Evolutionary conservation across 2,888 invertebrate species (phyloP), one percentile per base, ranked within the genome.

Genomic region (Aporophyla nigra): DNA sequence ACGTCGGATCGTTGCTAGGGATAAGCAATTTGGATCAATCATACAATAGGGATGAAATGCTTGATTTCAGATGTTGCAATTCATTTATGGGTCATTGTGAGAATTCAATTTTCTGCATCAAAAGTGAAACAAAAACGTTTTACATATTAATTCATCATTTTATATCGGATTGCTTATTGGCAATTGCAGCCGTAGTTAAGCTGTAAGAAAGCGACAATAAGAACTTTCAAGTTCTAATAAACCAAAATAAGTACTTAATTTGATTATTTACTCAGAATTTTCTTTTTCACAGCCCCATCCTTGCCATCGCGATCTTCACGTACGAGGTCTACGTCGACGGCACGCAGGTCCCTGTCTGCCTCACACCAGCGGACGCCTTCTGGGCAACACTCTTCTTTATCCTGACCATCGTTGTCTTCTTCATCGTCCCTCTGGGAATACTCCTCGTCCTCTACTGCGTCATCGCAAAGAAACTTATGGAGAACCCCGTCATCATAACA

Each of bases 391-490:
- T 98, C 68, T 99, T 98, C 97, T 98, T 99, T 96, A 97, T 98
- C 86, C 97, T 97, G 84, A 98, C 98, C 90, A 98, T 98, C 88
- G 97, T 98, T 0, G 89, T 98, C 74, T 99, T 99, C 97, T 99
- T 99, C 97, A 97, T 98, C 88, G 93, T 99, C 62, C 99, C 99
- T 0, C 97, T 99, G 70, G 97, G 98, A 81, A 98, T 99, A 59
- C 97, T 99, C 27, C 97, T 99, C 33, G 97, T 98, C 46, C 96
- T 99, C 49, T 99, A 99, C 96, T 98, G 98, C 82, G 97, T 98
- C 86, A 99, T 99, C 87, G 98, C 99, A 40, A 98, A 98, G 88
- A 98, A 99, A 91, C 97, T 99, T 82, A 98, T 99, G 98, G 97
- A 98, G 68, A 98, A 98, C 90, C 98, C 98, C 0, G 97, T 97